phyloP scores from a whole-genome alignment of 2,888 invertebrate genomes.

The Phengaris arion region DNA sequence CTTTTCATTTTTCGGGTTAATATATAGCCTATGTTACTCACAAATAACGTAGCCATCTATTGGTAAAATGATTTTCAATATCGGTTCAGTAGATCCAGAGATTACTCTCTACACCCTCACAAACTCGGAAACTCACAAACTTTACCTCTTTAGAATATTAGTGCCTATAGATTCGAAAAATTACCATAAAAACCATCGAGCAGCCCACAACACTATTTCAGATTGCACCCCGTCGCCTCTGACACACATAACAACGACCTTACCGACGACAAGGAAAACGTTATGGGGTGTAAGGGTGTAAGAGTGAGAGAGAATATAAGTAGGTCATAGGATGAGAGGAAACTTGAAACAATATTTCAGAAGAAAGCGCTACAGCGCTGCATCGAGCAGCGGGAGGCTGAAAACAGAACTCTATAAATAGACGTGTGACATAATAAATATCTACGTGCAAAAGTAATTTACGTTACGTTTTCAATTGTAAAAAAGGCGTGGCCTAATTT shows the following conservation, averaged over 20 bases:
- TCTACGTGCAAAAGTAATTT: conserved; percentile 25
- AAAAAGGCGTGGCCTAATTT: not conserved
- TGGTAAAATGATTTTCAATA: too few relatives aligned
- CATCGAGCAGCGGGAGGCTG: conserved; percentile 52
- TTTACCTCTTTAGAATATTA: too few relatives aligned
- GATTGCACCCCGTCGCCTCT: conserved; percentile 67
- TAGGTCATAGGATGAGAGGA: conserved; percentile 75
- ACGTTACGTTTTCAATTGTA: conserved; percentile 5
- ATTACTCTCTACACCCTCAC: too few relatives aligned
- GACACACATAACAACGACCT: conserved; percentile 75
- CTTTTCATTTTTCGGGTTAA: too few relatives aligned
- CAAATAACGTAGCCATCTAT: too few relatives aligned
- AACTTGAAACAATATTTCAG: conserved; percentile 55
- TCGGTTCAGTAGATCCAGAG: too few relatives aligned
- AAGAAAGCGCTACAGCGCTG: conserved; percentile 63
- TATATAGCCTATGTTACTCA: too few relatives aligned
- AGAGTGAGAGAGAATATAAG: conserved; percentile 55
- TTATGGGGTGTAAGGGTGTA: conserved; percentile 40
- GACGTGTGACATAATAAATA: conserved; percentile 55
- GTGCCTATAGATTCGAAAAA: conserved; percentile 13
- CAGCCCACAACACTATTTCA: conserved; percentile 56
- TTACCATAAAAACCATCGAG: conserved; percentile 35
- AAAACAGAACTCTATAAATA: conserved; percentile 63
- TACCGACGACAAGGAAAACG: conserved; percentile 56
- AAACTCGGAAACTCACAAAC: too few relatives aligned